These are phyloP conservation scores for Trichomalopsis sarcophagae DNA, from an alignment of 1,140 invertebrate genomes.

Conservation along the genomic window DNA sequence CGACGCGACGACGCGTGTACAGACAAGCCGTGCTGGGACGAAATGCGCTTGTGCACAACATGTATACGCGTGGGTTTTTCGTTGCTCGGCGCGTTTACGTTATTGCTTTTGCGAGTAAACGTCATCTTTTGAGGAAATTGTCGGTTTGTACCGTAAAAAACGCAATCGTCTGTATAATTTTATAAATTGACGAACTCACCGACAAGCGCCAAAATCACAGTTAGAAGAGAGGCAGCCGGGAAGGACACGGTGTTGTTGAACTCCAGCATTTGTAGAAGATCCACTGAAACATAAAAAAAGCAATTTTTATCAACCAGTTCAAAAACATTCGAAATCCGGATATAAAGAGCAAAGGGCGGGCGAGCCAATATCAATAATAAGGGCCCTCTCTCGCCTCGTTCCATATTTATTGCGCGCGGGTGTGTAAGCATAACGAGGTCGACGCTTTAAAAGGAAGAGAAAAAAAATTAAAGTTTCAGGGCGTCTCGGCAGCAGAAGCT, in stretches of 20 bases:
- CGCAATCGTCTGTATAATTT: too few species aligned
- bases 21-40: background rate
- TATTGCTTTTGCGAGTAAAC: background rate
- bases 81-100: background rate
- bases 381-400: background rate
- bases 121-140: too few species aligned
- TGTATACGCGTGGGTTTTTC: background rate
- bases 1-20: background rate
- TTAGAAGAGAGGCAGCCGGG: slow-evolving; percentile 95
- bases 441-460: background rate
- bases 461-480: background rate
- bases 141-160: too few species aligned
- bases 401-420: background rate
- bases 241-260: slow-evolving; percentile 95
- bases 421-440: background rate
- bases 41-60: background rate
- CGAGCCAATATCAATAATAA: background rate
- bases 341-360: too few species aligned
- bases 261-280: slow-evolving; percentile 97
- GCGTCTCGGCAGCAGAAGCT: background rate
- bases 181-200: slow-evolving; percentile 81
- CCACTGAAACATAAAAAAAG: slow-evolving; percentile 83
- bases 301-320: background rate
- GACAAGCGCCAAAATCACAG: slow-evolving; percentile 97
- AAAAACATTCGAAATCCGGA: background rate